phyloP scores from a whole-genome alignment of 1,140 invertebrate species.

The Thaumatotibia leucotreta region DNA sequence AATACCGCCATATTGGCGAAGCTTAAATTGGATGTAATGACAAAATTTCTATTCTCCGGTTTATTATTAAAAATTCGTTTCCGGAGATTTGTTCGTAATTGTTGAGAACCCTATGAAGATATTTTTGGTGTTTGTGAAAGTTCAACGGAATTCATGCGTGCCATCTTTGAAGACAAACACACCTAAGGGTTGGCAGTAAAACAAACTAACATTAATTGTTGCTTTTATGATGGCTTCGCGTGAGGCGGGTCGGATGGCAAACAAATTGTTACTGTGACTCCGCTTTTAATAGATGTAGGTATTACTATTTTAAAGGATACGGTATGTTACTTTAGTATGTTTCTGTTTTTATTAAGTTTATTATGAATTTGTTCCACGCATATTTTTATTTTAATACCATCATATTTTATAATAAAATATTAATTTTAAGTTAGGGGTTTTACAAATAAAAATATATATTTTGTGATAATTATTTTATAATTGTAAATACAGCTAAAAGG shows the following conservation, averaged over 20 bases:
- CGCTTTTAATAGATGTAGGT: neutral
- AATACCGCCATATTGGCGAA: slow-evolving; percentile 50
- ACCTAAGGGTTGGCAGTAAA: slow-evolving; percentile 43
- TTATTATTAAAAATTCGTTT: neutral
- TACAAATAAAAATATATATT: too few relatives aligned
- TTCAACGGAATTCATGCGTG: slow-evolving; percentile 25
- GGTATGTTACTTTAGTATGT: neutral
- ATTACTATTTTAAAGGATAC: neutral
- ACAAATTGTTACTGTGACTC: slow-evolving; percentile 37
- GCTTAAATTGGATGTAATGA: slow-evolving; percentile 55
- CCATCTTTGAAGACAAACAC: slow-evolving; percentile 56
- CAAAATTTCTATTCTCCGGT: slow-evolving; percentile 29
- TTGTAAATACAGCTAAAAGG: too few relatives aligned
- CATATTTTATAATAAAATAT: too few relatives aligned
- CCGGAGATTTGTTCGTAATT: neutral
- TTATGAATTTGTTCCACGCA: slow-evolving; percentile 16
- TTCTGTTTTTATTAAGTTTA: slow-evolving; percentile 13
- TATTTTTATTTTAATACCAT: too few relatives aligned
- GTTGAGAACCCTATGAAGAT: neutral
- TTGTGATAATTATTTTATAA: too few relatives aligned
- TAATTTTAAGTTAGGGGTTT: too few relatives aligned
- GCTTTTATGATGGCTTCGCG: slow-evolving; percentile 63
- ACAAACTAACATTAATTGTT: slow-evolving; percentile 63
- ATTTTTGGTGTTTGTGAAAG: neutral
- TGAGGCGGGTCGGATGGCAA: slow-evolving; percentile 45